Percentiles rank a stretch among this genome's conserved stretches.
Conservation (phyloP, 2,113 vertebrate species). For the Cebus imitator region DNA sequence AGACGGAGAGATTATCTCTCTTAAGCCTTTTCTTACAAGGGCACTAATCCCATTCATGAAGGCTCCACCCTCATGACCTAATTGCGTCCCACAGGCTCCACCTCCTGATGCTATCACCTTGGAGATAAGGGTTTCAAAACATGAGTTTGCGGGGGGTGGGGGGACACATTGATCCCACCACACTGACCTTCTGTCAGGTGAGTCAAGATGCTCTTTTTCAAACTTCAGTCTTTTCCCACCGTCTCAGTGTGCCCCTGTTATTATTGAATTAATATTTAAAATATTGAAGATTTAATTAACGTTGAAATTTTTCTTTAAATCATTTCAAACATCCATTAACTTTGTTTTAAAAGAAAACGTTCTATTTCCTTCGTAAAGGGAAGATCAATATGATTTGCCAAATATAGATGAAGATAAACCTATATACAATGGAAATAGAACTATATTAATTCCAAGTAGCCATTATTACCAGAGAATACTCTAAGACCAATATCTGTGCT, state of each 20-base stretch:
- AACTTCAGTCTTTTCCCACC: neutral
- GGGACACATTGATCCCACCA: neutral
- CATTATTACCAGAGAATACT: neutral
- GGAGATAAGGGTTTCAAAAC: neutral
- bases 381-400: constrained; percentile 35
- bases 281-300: constrained; percentile 25
- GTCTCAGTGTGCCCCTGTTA: neutral
- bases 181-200: neutral
- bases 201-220: neutral
- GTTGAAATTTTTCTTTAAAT: constrained; percentile 23
- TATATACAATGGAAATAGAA: neutral
- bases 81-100: neutral
- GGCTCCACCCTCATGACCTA: neutral
- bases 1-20: neutral
- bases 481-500: neutral
- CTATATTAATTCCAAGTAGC: neutral
- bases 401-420: constrained; percentile 34
- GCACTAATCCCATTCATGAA: no score
- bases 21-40: neutral
- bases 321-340: constrained; percentile 40
- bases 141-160: neutral
- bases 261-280: constrained; percentile 17
- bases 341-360: constrained; percentile 51
- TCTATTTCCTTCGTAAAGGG: neutral
- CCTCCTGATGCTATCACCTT: neutral